Evolutionary conservation across 2,888 invertebrate genomes (phyloP), one percentile per base, ranked within the genome.

Genomic region (Drosophila mulleri): DNA sequence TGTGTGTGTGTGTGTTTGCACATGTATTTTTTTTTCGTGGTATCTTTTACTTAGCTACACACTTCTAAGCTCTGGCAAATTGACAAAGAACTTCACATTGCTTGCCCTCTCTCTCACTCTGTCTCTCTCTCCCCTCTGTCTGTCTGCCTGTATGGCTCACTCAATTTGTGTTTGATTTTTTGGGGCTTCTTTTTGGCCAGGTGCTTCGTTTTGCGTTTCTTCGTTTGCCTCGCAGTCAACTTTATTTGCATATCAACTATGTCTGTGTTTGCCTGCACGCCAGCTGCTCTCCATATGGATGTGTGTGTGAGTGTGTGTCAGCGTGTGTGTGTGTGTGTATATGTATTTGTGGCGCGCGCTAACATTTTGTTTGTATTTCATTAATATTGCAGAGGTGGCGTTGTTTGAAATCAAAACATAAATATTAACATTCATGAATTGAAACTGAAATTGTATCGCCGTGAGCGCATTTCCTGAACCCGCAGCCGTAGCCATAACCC

Each of bases 391-490:
- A 90, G 83, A 90, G 84, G 84, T 89, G 90, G 80, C 80, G 81
- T 88, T 90, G 83, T 89, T 89, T 79, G 88, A 86, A 90, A 90
- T 89, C 90, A 90, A 90, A 89, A 89, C 88, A 89, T 89, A 89
- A 90, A 89, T 89, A 89, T 89, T 89, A 89, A 89, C 90, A 90
- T 90, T 89, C 88, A 85, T 82, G 89, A 89, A 89, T 89, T 89
- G 90, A 89, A 89, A 89, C 86, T 81, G 82, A 59, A 59, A 59
- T 59, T 83, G 84, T 86, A 83, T 89, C 80, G 89, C 89, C 90
- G 77, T 66, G 63, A 80, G 89, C 89, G 72, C 58, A 78, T 82
- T 89, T 90, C 75, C 82, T 84, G 80, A 56, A 56, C 45, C 78
- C n/a, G n/a, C n/a, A n/a, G n/a, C 59, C 57, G 20, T 50, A 35